Conservation (phyloP, 2,113 vertebrate genomes). For the Orycteropus afer region DNA sequence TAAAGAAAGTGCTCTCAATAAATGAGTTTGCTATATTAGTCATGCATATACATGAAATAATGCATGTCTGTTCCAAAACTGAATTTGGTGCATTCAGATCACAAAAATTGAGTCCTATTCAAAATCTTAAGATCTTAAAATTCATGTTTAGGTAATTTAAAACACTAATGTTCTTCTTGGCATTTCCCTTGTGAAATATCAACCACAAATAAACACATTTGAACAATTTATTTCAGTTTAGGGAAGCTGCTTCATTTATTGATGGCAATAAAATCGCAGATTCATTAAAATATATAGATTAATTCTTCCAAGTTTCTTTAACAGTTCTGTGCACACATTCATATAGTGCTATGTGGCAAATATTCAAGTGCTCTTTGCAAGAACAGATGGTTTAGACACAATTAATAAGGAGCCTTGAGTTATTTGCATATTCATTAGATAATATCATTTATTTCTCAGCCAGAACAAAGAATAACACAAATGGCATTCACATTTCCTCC, state of each 20-base stretch:
- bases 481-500: conserved; percentile 53
- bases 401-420: conserved; percentile 74
- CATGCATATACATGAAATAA: neutral
- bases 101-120: neutral
- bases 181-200: conserved; percentile 47
- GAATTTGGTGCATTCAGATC: neutral
- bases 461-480: conserved; percentile 78
- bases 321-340: conserved; percentile 43
- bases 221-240: conserved; percentile 3
- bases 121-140: neutral
- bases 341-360: conserved; percentile 52
- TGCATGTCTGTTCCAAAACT: neutral
- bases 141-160: neutral
- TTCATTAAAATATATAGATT: conserved; percentile 54
- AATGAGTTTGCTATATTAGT: neutral
- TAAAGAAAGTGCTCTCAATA: neutral
- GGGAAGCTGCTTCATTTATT: conserved; percentile 29
- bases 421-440: conserved; percentile 83
- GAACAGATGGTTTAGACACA: conserved; percentile 76
- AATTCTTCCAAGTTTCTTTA: conserved; percentile 32
- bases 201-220: neutral
- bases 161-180: neutral
- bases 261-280: conserved; percentile 60
- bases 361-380: conserved; percentile 65
- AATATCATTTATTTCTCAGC: conserved; percentile 78